Conservation (phyloP, 30 jellyfish, hydroid and myxozoan species). For the Cassiopea andromeda region DNA sequence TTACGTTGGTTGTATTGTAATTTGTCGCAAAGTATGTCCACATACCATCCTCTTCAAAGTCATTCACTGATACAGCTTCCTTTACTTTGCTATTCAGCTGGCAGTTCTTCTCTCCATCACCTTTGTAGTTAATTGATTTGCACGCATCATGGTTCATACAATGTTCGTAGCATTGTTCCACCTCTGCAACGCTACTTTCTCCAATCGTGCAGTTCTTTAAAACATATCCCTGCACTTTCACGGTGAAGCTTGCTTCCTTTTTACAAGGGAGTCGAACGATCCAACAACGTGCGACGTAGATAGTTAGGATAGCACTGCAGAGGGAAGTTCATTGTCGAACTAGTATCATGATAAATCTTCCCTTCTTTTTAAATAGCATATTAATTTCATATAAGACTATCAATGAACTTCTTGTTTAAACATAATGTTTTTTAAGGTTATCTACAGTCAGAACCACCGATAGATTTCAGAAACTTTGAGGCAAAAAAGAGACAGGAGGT, state of each 20-base stretch:
- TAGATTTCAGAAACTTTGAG: too few relatives aligned
- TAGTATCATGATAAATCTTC: too few relatives aligned
- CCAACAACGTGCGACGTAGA: not conserved
- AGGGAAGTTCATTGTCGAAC: not conserved
- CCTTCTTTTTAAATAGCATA: too few relatives aligned
- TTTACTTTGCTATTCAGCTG: constrained; percentile 19
- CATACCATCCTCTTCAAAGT: not conserved
- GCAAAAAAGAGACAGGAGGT: too few relatives aligned
- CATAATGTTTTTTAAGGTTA: too few relatives aligned
- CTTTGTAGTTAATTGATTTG: constrained; percentile 16
- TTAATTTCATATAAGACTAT: too few relatives aligned
- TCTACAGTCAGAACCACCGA: too few relatives aligned
- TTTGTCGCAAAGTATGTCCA: constrained; percentile 28
- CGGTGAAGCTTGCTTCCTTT: constrained; percentile 8
- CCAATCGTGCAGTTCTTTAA: not conserved
- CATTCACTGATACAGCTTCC: not conserved
- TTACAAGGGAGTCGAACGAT: constrained; percentile 36
- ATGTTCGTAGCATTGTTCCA: constrained; percentile 5
- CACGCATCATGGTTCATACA: not conserved
- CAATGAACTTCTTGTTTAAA: too few relatives aligned
- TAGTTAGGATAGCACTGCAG: not conserved
- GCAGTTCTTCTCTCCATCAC: not conserved
- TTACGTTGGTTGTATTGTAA: not conserved
- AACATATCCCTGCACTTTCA: not conserved
- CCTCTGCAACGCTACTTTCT: not conserved